Conservation (phyloP, 2,797 vertebrate species). For the Tiaroga cobitis region DNA sequence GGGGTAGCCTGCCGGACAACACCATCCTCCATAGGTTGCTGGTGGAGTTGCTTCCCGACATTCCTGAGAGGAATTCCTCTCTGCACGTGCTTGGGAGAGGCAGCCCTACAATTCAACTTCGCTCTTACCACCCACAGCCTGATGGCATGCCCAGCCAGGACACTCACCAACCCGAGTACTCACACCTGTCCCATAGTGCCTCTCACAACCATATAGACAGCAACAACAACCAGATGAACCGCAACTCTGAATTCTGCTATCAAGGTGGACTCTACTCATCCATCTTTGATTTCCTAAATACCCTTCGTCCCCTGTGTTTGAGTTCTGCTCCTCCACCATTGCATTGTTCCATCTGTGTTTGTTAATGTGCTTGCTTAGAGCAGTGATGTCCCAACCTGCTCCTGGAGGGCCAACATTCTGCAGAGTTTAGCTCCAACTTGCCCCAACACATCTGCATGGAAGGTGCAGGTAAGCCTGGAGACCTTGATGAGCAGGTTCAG, state of each 20-base stretch:
- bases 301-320: conserved; percentile 52
- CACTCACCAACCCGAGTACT: conserved; percentile 75
- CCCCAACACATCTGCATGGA: background rate
- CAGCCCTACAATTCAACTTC: conserved; percentile 71
- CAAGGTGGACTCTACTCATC: conserved; percentile 79
- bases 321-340: conserved; percentile 33
- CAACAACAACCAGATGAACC: conserved; percentile 74
- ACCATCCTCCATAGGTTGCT: conserved; percentile 83
- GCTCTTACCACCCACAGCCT: conserved; percentile 67
- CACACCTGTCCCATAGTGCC: conserved; percentile 76
- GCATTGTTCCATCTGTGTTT: conserved; percentile 56
- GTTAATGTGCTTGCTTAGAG: conserved; percentile 58
- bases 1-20: conserved; percentile 57
- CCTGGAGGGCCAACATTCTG: background rate
- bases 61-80: conserved; percentile 86
- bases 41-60: conserved; percentile 84
- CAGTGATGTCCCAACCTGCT: background rate
- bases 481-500: background rate
- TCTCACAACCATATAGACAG: conserved; percentile 78
- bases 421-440: background rate
- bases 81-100: conserved; percentile 73
- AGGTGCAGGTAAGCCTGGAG: background rate
- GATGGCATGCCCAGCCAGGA: conserved; percentile 74
- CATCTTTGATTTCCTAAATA: conserved; percentile 26
- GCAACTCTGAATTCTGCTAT: conserved; percentile 72